Base-by-base conservation (phyloP, 2,888 invertebrate species). In the Dioctria rufipes region DNA sequence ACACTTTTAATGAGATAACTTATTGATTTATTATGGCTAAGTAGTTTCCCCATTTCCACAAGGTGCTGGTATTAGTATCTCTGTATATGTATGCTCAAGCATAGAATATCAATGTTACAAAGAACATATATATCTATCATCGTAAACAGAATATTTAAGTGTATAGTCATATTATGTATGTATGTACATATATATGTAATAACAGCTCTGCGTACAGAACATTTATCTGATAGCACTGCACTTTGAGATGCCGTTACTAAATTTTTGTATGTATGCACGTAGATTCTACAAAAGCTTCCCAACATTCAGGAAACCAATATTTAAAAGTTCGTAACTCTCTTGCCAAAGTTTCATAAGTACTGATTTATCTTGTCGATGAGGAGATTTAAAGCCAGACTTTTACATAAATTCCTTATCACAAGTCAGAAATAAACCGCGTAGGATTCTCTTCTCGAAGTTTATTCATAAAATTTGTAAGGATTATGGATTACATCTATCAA, bases 1-100 rank as follows among this genome's bases (percentile, higher is more conserved):
- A 51, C 80, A 80, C 49, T 80, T 73, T 80, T 80, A 80, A 80
- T 80, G 80, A 69, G 69, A 80, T 80, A 80, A 80, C 80, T 80
- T 80, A 40, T 43, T 37, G 61, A 80, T 67, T 80, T 80, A 80
- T 61, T 9, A 60, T 13, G 69, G 39, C 61, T 79, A 67, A 80
- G 67, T 80, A 80, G 69, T 67, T 80, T 67, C 13, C 58, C 1
- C 25, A 25, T 25, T 25, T 25, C 25, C 25, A 25, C 25, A 25
- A 25, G 2, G 25, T 25, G 25, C 25, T 25, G 1, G 25, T 25
- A 25, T 25, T 25, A 25, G 25, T 25, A 25, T 25, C 25, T 25
- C 25, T 25, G 25, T 25, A 25, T 25, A 25, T 25, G 25, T 25
- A 25, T 25, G 25, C 25, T 25, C 25, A 25, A 25, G 25, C 25